Evolutionary conservation across 2,888 invertebrate species (phyloP).

Genomic region (Apamea sordens): DNA sequence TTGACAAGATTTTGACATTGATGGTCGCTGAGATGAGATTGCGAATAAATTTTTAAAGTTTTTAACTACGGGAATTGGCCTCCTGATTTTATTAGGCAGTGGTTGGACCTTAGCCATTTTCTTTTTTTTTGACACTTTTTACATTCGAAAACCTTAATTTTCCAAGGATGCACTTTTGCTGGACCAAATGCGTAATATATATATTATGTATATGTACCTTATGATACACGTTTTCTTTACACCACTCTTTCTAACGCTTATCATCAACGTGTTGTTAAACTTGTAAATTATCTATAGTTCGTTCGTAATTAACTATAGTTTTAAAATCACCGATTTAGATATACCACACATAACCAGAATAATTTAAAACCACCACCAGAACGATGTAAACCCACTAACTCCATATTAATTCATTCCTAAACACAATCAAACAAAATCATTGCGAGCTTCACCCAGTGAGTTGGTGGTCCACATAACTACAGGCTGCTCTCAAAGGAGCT

Average conservation of each 20-base stretch:
- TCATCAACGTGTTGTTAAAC: background rate
- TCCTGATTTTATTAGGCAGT: too few species aligned
- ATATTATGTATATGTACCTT: background rate
- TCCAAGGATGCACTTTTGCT: background rate
- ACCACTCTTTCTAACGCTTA: background rate
- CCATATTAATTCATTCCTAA: constrained; percentile 46
- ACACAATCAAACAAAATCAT: constrained; percentile 63
- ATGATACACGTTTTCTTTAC: background rate
- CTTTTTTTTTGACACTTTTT: background rate
- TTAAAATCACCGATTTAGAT: background rate
- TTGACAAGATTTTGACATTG: too few species aligned
- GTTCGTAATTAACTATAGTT: background rate
- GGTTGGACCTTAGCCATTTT: too few species aligned
- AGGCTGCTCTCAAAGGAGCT: constrained; percentile 77
- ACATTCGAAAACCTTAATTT: background rate
- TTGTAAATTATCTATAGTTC: background rate
- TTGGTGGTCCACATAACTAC: constrained; percentile 64
- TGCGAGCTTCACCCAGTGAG: constrained; percentile 62
- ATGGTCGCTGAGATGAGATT: too few species aligned
- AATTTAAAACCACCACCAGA: constrained; percentile 18
- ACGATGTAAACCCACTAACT: background rate
- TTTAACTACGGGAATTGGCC: too few species aligned
- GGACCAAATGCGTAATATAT: background rate
- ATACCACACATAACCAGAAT: background rate
- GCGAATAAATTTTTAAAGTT: too few species aligned